Evolutionary conservation across 2,113 vertebrate genomes (phyloP), one percentile per base, ranked within the genome.

Genomic region (Harpagus bidentatus): DNA sequence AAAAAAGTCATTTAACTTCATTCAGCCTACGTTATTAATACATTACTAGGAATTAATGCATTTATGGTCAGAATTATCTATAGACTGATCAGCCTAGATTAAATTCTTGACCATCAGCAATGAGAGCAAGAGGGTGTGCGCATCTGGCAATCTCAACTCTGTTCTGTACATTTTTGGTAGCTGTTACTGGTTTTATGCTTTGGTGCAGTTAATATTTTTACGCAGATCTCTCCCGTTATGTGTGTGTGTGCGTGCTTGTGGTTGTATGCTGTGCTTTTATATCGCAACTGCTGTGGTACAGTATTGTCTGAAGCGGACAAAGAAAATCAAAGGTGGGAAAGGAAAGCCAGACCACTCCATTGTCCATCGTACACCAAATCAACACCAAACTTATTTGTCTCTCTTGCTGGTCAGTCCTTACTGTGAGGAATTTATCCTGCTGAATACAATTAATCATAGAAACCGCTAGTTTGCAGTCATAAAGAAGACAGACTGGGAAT

Each of bases 191-290:
- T 56, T 84, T 18, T 18, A 6, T 20, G 48, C 26, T 58, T 40
- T 17, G 16, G 13, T 43, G 45, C 28, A 43, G 40, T 31, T 42
- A 34, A 5, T 42, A 4, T 18, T 71, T 50, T 58, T 5, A 29
- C 1, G 0, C 16, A 4, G 4, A 34, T n/a, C 48, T 43, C 32
- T 36, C 25, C 29, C 0, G 0, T 36, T 29, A 7, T 1, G 3
- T 13, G 21, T 2, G 12, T 4, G 14, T 1, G 31, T 6, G 2
- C 38, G 31, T 6, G 2, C 38, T 20, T 4, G 7, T 0, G 4
- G 43, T 61, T 2, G 4, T 3, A 2, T 6, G 38, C 47, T 11
- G 43, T 0, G 0, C 25, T 29, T 19, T 3, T 4, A 1, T 16
- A 1, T 19, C 3, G 16, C 1, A 1, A 2, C 25, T 23, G 50